Conservation (phyloP, 2,888 invertebrate species). For the Melipona bicolor region DNA sequence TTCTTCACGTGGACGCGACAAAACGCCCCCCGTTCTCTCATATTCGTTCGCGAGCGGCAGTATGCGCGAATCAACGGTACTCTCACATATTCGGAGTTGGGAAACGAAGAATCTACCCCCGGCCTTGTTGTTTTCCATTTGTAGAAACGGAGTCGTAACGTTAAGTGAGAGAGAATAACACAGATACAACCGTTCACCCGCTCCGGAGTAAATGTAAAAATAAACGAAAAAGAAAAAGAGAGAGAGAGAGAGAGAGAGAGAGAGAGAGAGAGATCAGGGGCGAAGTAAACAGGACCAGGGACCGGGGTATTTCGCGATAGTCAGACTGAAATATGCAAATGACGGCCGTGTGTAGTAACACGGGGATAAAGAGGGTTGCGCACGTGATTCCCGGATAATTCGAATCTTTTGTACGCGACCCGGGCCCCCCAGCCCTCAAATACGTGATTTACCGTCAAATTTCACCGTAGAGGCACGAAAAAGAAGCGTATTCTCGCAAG, state of each 20-base stretch:
- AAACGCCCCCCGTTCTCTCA: neutral
- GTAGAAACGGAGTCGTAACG: neutral
- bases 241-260: neutral
- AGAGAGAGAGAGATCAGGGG: conserved; percentile 9
- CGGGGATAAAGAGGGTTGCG: conserved; percentile 59
- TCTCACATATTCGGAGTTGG: neutral
- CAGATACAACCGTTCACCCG: conserved; percentile 8
- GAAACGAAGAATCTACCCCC: neutral
- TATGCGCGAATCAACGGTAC: neutral
- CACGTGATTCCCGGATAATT: conserved; percentile 62
- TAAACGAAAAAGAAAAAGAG: conserved; percentile 22
- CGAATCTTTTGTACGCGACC: conserved; percentile 51
- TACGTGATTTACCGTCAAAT: conserved; percentile 60
- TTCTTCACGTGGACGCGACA: neutral
- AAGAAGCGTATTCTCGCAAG: neutral
- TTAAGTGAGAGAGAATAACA: conserved; percentile 37
- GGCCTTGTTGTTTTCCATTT: neutral
- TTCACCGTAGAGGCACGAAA: conserved; percentile 7
- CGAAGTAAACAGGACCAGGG: conserved; percentile 26
- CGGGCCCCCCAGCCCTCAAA: conserved; percentile 7
- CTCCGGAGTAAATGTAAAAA: conserved; percentile 41
- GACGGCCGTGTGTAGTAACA: conserved; percentile 45
- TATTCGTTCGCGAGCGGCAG: neutral
- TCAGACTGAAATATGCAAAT: conserved; percentile 60
- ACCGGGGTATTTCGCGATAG: conserved; percentile 36